Conservation (phyloP, 2,888 invertebrate species). For the Neocrepidodera transversa region DNA sequence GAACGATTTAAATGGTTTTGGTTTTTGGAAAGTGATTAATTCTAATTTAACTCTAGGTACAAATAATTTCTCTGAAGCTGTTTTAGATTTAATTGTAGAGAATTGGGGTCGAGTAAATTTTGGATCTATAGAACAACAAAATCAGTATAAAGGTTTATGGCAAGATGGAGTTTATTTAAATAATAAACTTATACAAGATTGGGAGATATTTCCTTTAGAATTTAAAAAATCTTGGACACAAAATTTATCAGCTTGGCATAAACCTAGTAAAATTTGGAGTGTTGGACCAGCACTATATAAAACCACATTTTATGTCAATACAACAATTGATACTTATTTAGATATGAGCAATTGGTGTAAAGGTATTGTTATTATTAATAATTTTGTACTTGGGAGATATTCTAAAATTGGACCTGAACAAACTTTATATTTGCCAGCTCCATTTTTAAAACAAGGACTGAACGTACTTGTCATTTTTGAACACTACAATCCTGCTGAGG, state of each 20-base stretch:
- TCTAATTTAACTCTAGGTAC: slow-evolving; percentile 49
- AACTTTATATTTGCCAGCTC: slow-evolving; percentile 82
- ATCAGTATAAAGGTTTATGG: slow-evolving; percentile 53
- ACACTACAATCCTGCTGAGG: slow-evolving; percentile 50
- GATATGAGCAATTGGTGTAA: slow-evolving; percentile 85
- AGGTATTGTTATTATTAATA: slow-evolving; percentile 85
- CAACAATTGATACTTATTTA: slow-evolving; percentile 77
- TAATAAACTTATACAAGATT: slow-evolving; percentile 54
- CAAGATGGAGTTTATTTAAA: slow-evolving; percentile 61
- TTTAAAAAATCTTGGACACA: slow-evolving; percentile 61
- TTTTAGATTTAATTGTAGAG: slow-evolving; percentile 67
- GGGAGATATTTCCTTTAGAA: slow-evolving; percentile 63
- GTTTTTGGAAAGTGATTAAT: slow-evolving; percentile 57
- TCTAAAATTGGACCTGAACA: slow-evolving; percentile 80
- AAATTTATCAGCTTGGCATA: slow-evolving; percentile 59
- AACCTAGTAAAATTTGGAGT: slow-evolving; percentile 65
- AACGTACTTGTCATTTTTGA: slow-evolving; percentile 58
- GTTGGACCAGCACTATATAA: slow-evolving; percentile 67
- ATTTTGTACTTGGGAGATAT: slow-evolving; percentile 85
- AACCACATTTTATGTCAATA: slow-evolving; percentile 60
- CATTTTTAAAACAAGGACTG: slow-evolving; percentile 68
- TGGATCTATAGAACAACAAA: slow-evolving; percentile 57
- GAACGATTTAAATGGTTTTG: slow-evolving; percentile 57
- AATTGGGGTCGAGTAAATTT: slow-evolving; percentile 83
- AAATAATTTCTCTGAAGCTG: slow-evolving; percentile 43